Evolutionary conservation across 1,140 invertebrate species (phyloP), one percentile per base, ranked within the genome.

Genomic region (Whitmania pigra): DNA sequence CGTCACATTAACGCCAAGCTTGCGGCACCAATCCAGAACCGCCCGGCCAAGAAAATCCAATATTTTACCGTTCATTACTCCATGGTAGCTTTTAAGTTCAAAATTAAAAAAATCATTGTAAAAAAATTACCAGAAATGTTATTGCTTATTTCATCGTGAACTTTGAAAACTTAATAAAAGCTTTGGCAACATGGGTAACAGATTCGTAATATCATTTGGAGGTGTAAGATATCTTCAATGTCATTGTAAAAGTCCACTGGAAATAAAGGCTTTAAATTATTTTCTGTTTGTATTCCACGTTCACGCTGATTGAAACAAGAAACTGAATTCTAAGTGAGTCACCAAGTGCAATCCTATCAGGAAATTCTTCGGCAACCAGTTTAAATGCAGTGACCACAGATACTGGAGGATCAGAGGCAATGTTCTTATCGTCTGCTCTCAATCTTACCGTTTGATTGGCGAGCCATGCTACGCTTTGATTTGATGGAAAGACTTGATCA

Each of bases 51-150:
- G 81, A 36, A 85, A 85, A 78, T 92, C 89, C 55, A 87, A 76
- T 0, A 91, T 89, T 70, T 85, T 86, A 60, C 92, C 92, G 55
- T 94, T 79, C 76, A 96, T 93, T 74, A 95, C 92, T 15, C 88
- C 88, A 80, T 92, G 87, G 77, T 87, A 86, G 73, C 87, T 84
- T 80, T 93, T 86, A 54, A 96, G 83, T 11, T 92, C 92, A 66
- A 68, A 22, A 68, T 25, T 25, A 68, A n/a, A n/a, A n/a, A n/a
- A n/a, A n/a, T n/a, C n/a, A 68, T 6, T 7, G 31, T 68, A 6
- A 6, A 25, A 4, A 68, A 29, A 29, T 25, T 29, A 7, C n/a
- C 20, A 29, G 31, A n/a, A n/a, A n/a, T n/a, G n/a, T n/a, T n/a
- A n/a, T n/a, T n/a, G 9, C 15, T 43, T 1, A 22, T 68, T 31